These are phyloP conservation scores for Eulimnadia texana DNA, from an alignment of 1,140 invertebrate genomes.

Conservation along the genomic window DNA sequence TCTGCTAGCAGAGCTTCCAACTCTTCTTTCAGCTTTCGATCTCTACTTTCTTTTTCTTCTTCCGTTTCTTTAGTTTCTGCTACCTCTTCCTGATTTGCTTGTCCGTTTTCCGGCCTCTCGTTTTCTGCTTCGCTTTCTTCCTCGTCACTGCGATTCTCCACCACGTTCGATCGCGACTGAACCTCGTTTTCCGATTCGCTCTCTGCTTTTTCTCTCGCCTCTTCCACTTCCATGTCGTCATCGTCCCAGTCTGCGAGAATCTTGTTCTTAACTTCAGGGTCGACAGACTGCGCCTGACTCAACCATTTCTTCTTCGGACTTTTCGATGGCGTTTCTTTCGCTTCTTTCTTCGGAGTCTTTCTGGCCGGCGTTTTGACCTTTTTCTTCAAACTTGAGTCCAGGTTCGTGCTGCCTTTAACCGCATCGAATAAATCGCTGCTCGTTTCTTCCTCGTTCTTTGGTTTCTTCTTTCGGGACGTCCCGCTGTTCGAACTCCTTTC, in stretches of 20 bases:
- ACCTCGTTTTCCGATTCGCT: background rate
- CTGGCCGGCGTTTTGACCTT: background rate
- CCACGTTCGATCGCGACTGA: background rate
- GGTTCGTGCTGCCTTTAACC: background rate
- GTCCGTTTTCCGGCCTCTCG: background rate
- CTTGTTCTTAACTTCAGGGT: constrained; percentile 15
- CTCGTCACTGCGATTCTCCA: background rate
- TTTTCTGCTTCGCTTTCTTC: background rate
- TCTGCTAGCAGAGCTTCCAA: background rate
- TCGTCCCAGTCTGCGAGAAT: constrained; percentile 14
- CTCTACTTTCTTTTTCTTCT: background rate
- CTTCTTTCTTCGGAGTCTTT: background rate
- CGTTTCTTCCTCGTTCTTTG: background rate
- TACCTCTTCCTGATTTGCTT: background rate
- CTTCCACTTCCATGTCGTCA: background rate
- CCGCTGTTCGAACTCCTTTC: background rate
- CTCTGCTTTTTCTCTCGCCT: background rate
- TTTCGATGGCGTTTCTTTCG: background rate
- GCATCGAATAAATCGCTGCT: constrained; percentile 3
- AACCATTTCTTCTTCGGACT: constrained; percentile 10
- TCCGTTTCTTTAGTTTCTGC: background rate
- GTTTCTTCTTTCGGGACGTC: background rate
- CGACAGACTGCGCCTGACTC: background rate
- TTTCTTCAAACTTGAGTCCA: background rate
- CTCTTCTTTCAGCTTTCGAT: background rate